These are phyloP conservation scores for Myotis davidii DNA, from an alignment of 2,113 vertebrate species.

Conservation along the genomic window DNA sequence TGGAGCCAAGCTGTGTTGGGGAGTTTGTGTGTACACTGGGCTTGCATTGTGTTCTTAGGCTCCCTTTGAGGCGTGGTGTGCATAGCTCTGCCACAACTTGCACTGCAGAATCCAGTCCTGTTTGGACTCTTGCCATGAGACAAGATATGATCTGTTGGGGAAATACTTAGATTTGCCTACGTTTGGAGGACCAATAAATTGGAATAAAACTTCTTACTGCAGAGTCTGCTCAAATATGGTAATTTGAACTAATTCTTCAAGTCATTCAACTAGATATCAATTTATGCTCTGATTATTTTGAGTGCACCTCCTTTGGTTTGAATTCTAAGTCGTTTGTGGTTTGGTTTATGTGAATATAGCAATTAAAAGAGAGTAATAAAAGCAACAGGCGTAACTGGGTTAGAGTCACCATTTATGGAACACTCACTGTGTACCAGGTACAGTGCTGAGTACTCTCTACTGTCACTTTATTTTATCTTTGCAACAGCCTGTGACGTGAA, in stretches of 20 bases:
- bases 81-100: constrained; percentile 58
- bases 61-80: constrained; percentile 58
- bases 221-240: not conserved
- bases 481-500: not conserved
- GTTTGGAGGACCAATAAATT: not conserved
- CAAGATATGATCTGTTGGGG: constrained; percentile 59
- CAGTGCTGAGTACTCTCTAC: not conserved
- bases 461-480: constrained; percentile 21
- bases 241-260: not conserved
- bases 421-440: not conserved
- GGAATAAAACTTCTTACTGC: constrained; percentile 1
- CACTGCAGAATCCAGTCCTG: not conserved
- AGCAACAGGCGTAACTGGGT: not conserved
- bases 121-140: constrained; percentile 46
- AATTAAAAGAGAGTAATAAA: not conserved
- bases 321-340: constrained; percentile 14
- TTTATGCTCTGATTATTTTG: not conserved
- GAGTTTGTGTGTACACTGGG: constrained; percentile 50
- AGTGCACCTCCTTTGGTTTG: not conserved
- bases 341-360: not conserved
- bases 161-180: constrained; percentile 35
- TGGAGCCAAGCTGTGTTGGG: constrained; percentile 32
- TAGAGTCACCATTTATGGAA: not conserved
- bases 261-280: not conserved
- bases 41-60: constrained; percentile 55